These are phyloP conservation scores for Marasmarcha lunaedactyla DNA, from an alignment of 2,888 invertebrate species.

Conservation along the genomic window DNA sequence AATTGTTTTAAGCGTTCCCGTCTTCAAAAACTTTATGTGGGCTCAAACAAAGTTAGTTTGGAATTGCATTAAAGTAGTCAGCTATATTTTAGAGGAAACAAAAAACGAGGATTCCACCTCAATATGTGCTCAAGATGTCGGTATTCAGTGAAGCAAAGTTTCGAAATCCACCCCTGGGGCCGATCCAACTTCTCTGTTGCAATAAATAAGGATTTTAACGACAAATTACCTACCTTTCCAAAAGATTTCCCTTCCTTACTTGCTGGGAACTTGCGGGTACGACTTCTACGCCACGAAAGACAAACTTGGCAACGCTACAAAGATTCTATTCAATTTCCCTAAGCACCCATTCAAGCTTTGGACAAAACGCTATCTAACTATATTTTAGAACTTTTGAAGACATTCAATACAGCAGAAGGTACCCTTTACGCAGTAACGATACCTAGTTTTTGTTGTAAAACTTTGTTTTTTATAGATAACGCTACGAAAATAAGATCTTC, in stretches of 20 bases:
- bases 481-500: too few species aligned
- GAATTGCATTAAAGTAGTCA: slow-evolving; percentile 47
- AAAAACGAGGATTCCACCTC: slow-evolving; percentile 56
- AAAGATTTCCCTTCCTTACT: slow-evolving; percentile 53
- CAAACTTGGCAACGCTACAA: slow-evolving; percentile 22
- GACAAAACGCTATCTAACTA: too few species aligned
- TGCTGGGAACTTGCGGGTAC: slow-evolving; percentile 44
- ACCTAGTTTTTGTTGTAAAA: too few species aligned
- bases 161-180: slow-evolving; percentile 57
- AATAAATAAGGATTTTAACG: slow-evolving; percentile 69
- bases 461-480: too few species aligned
- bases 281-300: slow-evolving; percentile 21
- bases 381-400: too few species aligned
- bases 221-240: slow-evolving; percentile 61
- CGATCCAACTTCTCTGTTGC: slow-evolving; percentile 62
- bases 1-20: too few species aligned
- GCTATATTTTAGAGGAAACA: slow-evolving; percentile 37
- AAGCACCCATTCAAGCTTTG: slow-evolving; percentile 1
- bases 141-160: slow-evolving; percentile 61
- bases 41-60: slow-evolving; percentile 21
- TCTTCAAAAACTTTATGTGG: too few species aligned
- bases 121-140: slow-evolving; percentile 65
- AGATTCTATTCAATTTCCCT: slow-evolving; percentile 22
- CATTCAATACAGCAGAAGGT: too few species aligned
- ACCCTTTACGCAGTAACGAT: too few species aligned